Base-by-base conservation (phyloP, 2,797 vertebrate genomes). In the Tadarida brasiliensis region DNA sequence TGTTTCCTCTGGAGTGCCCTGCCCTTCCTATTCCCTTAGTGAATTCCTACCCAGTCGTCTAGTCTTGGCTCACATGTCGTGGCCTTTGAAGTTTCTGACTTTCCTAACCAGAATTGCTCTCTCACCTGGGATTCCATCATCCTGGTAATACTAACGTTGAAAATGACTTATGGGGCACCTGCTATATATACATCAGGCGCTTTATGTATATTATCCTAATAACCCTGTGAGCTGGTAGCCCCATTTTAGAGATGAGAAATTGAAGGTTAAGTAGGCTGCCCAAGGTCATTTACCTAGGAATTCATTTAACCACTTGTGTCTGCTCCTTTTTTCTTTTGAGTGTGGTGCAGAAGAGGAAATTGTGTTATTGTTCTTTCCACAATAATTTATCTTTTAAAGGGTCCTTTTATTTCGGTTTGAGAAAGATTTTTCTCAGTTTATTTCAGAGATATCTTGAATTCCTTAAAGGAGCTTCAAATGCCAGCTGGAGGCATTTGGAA, bases 341-440 rank as follows among this genome's bases (percentile, higher is more conserved):
- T 24, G 6, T 59, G 28, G 2, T 73, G 0, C 15, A 22, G 35
- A 87, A 88, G 71, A 85, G 61, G 24, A 74, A 26, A 54, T 77
- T 73, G 19, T n/a, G 94, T 49, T 35, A 30, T 63, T 92, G 15
- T 81, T 90, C 51, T 91, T 84, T 74, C 61, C 59, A 71, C 20
- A 39, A 1, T 56, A 67, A 65, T 81, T 65, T 87, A 8, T 88
- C n/a, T 65, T 94, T 63, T 57, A 76, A 90, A 71, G 44, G n/a
- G 16, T 74, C 47, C 63, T 78, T 95, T 90, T 44, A 24, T 76
- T 65, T 56, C 61, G 47, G n/a, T 93, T 91, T 91, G 56, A 80
- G 68, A 78, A 86, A 78, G 28, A 80, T 61, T 88, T 90, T 94
- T 57, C 61, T 90, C 26, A 19, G n/a, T 86, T 65, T 84, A 92